Percentiles rank a stretch among this genome's conserved stretches.
Conservation (phyloP, 2,888 invertebrate species). For the Blera fallax region DNA sequence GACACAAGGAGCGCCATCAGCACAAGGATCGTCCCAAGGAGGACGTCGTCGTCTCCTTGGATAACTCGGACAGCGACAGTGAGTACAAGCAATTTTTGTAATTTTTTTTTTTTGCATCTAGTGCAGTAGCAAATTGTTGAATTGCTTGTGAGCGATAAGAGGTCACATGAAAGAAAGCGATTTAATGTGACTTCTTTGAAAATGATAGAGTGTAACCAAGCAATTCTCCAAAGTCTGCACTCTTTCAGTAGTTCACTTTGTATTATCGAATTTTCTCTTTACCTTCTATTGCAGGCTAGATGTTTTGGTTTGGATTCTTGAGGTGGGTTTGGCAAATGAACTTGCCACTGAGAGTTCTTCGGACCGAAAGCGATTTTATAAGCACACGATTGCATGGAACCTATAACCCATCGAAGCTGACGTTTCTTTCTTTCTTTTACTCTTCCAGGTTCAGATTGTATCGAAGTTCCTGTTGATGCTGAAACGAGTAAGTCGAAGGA, state of each 20-base stretch:
- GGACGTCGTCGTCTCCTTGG: slow-evolving; percentile 76
- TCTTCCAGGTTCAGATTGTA: slow-evolving; percentile 81
- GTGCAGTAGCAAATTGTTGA: slow-evolving; percentile 58
- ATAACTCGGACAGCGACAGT: slow-evolving; percentile 81
- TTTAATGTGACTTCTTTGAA: slow-evolving; percentile 65
- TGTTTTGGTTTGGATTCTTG: slow-evolving; percentile 29
- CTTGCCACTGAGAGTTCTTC: background rate
- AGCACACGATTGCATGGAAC: slow-evolving; percentile 7
- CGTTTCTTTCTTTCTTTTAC: slow-evolving; percentile 56
- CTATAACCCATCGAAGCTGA: slow-evolving; percentile 30
- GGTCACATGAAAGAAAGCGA: slow-evolving; percentile 68
- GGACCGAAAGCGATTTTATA: slow-evolving; percentile 17
- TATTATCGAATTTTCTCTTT: slow-evolving; percentile 76
- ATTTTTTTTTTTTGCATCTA: background rate
- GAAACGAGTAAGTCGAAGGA: slow-evolving; percentile 4
- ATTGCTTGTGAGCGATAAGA: slow-evolving; percentile 55
- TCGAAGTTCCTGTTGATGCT: slow-evolving; percentile 80
- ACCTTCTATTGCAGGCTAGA: slow-evolving; percentile 70
- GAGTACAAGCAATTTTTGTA: slow-evolving; percentile 75
- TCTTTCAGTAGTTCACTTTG: slow-evolving; percentile 72
- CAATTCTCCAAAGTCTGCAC: slow-evolving; percentile 76
- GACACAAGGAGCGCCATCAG: slow-evolving; percentile 78
- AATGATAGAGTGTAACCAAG: slow-evolving; percentile 5
- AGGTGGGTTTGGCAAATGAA: slow-evolving; percentile 50
- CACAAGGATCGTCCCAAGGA: slow-evolving; percentile 75